A percentile compares a stretch with the other conserved stretches of the same genome.
These are phyloP conservation scores for Mola mola DNA, from an alignment of 2,113 vertebrate genomes.

Conservation along the genomic window DNA sequence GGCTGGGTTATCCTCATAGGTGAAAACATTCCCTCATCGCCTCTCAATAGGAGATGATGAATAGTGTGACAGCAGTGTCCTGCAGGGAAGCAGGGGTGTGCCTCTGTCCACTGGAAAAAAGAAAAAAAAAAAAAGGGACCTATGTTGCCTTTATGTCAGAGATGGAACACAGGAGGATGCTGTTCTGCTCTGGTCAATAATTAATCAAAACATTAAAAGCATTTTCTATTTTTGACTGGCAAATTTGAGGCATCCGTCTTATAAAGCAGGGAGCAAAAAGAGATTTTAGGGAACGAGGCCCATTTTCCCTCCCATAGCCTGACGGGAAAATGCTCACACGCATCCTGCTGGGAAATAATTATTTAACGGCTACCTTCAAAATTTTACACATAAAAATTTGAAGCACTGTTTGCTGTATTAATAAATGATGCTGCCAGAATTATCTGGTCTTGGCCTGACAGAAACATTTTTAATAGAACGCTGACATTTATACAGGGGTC, in stretches of 20 bases:
- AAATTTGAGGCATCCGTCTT: constrained; percentile 53
- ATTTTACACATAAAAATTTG: too few species aligned
- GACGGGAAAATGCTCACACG: background rate
- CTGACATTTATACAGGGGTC: too few species aligned
- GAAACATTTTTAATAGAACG: too few species aligned
- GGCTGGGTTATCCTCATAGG: constrained; percentile 47
- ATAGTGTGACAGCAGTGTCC: constrained; percentile 68
- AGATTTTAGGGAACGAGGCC: background rate
- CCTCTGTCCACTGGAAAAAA: constrained; percentile 14
- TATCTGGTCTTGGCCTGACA: too few species aligned
- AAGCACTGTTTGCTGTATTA: too few species aligned
- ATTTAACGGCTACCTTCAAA: too few species aligned
- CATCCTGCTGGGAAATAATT: background rate
- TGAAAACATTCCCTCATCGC: constrained; percentile 69
- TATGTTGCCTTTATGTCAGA: constrained; percentile 53
- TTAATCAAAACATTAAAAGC: constrained; percentile 80
- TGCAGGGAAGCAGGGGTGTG: constrained; percentile 58
- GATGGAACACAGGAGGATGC: constrained; percentile 46
- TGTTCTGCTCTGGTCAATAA: constrained; percentile 74
- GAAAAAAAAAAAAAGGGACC: constrained; percentile 28
- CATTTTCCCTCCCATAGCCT: background rate
- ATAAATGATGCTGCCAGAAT: too few species aligned
- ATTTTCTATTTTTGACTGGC: constrained; percentile 69
- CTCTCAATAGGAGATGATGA: constrained; percentile 77
- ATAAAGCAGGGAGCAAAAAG: constrained; percentile 5